Evolutionary conservation across 2,113 vertebrate genomes (phyloP), one percentile per base, ranked within the genome.

Genomic region (Micromys minutus): DNA sequence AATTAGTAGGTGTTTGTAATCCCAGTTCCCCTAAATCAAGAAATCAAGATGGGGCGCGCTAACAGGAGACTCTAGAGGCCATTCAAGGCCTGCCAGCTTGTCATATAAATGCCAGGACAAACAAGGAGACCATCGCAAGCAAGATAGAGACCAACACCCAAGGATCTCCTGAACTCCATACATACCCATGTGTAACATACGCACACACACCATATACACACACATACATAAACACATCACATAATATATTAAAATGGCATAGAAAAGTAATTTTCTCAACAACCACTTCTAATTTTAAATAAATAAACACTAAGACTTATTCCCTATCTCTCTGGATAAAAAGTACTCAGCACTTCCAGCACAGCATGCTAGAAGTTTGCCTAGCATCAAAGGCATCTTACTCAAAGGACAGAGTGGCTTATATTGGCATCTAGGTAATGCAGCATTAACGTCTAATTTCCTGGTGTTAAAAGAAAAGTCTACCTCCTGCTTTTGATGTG

Each of bases 351-450:
- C 59, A 93, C 52, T 91, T 90, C 61, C 57, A 87, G 45, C 47
- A 72, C 52, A 92, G 24, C 13, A 57, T 87, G 69, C 85, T 91
- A 95, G 74, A 65, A 91, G 65, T 91, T 94, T 71, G 92, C 79
- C 79, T 95, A 93, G 75, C 88, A 92, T 83, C 0, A 7, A 95
- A 84, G 39, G 29, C 63, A 71, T 95, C 90, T 90, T 86, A 89
- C 80, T 93, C 42, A 83, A 95, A 84, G 87, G 79, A 84, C 42
- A 94, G 69, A 83, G 67, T 77, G 96, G 88, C 92, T 94, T 95
- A 83, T 47, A 94, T 10, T 89, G 91, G 83, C 67, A 88, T 80
- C 42, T 74, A 93, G 83, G 86, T 94, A 90, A 96, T 34, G 86
- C 2, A 69, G 81, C 7, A 31, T 87, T 84, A 95, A 89, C 80